These are phyloP conservation scores for Tetramorium parvispinum DNA, from an alignment of 1,140 invertebrate species.

Conservation along the genomic window DNA sequence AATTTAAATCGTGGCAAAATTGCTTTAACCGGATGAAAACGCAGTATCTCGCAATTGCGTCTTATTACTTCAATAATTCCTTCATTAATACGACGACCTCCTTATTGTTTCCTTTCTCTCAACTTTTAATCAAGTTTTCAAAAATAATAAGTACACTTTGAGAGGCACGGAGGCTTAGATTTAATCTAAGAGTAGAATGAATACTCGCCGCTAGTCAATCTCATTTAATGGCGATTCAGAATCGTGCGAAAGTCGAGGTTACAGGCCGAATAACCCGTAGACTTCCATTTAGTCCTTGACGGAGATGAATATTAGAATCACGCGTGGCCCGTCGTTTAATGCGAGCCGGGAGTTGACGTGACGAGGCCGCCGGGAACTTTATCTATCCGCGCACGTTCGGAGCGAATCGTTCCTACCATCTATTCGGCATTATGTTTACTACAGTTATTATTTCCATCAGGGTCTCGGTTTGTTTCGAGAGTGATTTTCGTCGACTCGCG, in stretches of 20 bases:
- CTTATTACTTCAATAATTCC: background rate
- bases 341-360: conserved; percentile 15
- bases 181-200: background rate
- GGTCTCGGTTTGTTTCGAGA: conserved; percentile 7
- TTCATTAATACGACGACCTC: background rate
- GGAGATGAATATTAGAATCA: conserved; percentile 52
- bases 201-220: background rate
- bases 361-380: conserved; percentile 1
- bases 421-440: background rate
- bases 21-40: background rate
- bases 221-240: conserved; percentile 38
- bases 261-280: conserved; percentile 36
- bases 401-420: background rate
- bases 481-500: background rate
- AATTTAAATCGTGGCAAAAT: background rate
- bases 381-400: conserved; percentile 4
- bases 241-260: conserved; percentile 49
- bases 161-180: background rate
- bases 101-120: background rate
- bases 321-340: conserved; percentile 39
- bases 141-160: background rate
- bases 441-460: conserved; percentile 5
- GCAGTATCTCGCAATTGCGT: background rate
- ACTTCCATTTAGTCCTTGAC: conserved; percentile 46
- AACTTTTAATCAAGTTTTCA: background rate